A percentile compares a stretch with the other conserved stretches of the same genome.
These are phyloP conservation scores for Melipona quadrifasciata DNA, from an alignment of 1,140 invertebrate species.

Conservation along the genomic window DNA sequence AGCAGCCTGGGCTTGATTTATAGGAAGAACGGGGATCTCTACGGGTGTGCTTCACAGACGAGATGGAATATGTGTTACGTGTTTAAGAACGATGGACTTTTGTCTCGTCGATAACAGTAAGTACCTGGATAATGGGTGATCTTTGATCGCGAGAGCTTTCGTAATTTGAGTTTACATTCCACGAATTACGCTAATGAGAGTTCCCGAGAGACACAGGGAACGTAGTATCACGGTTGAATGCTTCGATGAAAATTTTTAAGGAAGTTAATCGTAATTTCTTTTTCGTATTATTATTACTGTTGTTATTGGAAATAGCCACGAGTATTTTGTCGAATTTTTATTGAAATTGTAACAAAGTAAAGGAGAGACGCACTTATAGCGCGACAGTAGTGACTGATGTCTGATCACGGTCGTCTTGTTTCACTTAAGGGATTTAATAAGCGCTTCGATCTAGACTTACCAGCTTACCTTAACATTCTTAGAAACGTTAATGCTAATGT, in stretches of 20 bases:
- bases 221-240: background rate
- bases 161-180: background rate
- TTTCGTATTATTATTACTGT: background rate
- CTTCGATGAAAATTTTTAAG: background rate
- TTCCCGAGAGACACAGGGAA: background rate
- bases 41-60: slow-evolving; percentile 30
- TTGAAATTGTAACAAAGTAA: too few relatives aligned
- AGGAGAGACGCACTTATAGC: too few relatives aligned
- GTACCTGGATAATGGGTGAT: background rate
- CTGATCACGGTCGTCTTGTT: too few relatives aligned
- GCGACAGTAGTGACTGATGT: too few relatives aligned
- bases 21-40: slow-evolving; percentile 37
- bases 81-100: slow-evolving; percentile 24
- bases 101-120: slow-evolving; percentile 11
- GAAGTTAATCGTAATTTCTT: background rate
- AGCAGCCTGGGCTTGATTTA: slow-evolving; percentile 57
- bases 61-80: background rate
- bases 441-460: too few relatives aligned
- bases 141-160: background rate
- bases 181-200: background rate
- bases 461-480: too few relatives aligned
- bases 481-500: too few relatives aligned
- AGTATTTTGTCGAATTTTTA: background rate
- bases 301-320: background rate
- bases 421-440: too few relatives aligned